These are phyloP conservation scores for Laterallus jamaicensis DNA, from an alignment of 2,113 vertebrate genomes.

Conservation along the genomic window DNA sequence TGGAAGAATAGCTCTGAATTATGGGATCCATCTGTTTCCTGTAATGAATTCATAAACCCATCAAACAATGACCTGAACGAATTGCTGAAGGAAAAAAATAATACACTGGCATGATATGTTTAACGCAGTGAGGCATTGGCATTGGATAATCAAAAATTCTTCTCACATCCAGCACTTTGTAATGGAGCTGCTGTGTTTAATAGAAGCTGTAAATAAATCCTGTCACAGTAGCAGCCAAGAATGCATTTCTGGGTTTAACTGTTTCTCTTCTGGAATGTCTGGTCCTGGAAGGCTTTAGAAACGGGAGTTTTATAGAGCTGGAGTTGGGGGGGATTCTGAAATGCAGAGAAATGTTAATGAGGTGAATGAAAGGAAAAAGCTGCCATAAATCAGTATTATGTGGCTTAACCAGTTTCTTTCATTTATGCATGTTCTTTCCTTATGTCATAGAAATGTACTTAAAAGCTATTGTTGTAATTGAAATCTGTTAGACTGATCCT, in stretches of 20 bases:
- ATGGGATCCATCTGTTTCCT: conserved; percentile 76
- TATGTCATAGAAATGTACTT: conserved; percentile 67
- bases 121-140: conserved; percentile 64
- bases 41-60: conserved; percentile 78
- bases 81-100: conserved; percentile 67
- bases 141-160: conserved; percentile 85
- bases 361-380: conserved; percentile 56
- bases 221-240: conserved; percentile 72
- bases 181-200: conserved; percentile 78
- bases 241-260: conserved; percentile 69
- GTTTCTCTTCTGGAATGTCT: conserved; percentile 64
- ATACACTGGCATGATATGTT: conserved; percentile 64
- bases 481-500: conserved; percentile 69
- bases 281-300: conserved; percentile 20
- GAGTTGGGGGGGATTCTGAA: neutral
- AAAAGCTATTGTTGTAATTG: conserved; percentile 73
- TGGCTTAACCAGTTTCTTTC: conserved; percentile 65
- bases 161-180: conserved; percentile 81
- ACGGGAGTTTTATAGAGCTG: neutral
- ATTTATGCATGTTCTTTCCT: conserved; percentile 62
- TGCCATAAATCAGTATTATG: conserved; percentile 59
- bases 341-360: conserved; percentile 27
- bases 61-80: conserved; percentile 77
- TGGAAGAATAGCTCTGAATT: conserved; percentile 74
- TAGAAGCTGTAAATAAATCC: conserved; percentile 72